phyloP scores from a whole-genome alignment of 2,113 vertebrate species.

The Cheilinus undulatus region DNA sequence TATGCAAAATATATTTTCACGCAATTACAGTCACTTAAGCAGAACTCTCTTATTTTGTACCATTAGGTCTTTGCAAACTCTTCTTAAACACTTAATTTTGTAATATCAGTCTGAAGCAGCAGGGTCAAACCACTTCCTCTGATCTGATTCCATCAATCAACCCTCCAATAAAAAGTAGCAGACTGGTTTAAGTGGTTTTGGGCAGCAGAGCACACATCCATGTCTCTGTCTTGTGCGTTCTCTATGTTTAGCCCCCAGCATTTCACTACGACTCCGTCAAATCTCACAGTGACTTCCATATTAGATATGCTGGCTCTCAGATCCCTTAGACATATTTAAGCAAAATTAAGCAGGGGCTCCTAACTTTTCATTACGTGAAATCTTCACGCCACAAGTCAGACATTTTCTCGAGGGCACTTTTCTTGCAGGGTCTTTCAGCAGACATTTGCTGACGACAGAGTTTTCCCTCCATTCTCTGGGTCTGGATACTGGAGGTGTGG shows the following conservation, averaged over 20 bases:
- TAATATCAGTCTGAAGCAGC: background rate
- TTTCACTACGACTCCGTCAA: constrained; percentile 58
- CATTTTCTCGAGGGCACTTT: constrained; percentile 57
- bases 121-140: constrained; percentile 9
- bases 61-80: background rate
- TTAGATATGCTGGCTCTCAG: constrained; percentile 63
- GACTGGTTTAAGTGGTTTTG: constrained; percentile 42
- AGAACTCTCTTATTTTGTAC: background rate
- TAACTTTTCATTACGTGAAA: constrained; percentile 71
- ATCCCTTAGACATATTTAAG: constrained; percentile 65
- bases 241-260: constrained; percentile 50
- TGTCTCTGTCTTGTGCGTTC: constrained; percentile 42
- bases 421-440: constrained; percentile 42
- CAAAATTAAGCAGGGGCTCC: constrained; percentile 61
- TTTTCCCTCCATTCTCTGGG: constrained; percentile 35
- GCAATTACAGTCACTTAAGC: constrained; percentile 19
- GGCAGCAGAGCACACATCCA: constrained; percentile 36
- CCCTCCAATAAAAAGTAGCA: constrained; percentile 24
- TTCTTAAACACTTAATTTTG: background rate
- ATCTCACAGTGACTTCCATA: constrained; percentile 68
- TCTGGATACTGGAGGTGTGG: constrained; percentile 58
- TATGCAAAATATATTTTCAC: background rate
- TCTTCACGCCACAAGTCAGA: constrained; percentile 58
- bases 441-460: constrained; percentile 63
- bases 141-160: constrained; percentile 31